Evolutionary conservation across 2,797 vertebrate species (phyloP).

Genomic region (Antennarius maculatus): DNA sequence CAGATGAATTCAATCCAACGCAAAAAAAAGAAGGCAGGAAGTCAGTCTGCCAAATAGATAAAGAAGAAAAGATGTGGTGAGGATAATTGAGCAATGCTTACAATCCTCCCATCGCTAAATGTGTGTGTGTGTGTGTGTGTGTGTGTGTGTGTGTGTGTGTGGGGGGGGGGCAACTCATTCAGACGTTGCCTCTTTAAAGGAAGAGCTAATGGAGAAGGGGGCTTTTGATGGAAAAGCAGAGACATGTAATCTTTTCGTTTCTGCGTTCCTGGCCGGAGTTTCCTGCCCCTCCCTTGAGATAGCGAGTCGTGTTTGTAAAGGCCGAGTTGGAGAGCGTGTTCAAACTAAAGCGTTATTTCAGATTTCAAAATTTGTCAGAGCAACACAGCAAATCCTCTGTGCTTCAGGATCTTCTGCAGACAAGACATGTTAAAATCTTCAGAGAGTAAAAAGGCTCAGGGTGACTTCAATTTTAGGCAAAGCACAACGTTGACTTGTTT

Average conservation of each 20-base stretch:
- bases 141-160: not conserved
- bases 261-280: conserved; percentile 64
- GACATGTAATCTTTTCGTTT: conserved; percentile 73
- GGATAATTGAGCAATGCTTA: conserved; percentile 33
- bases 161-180: conserved; percentile 43
- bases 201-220: conserved; percentile 47
- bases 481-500: conserved; percentile 16
- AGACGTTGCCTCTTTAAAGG: conserved; percentile 50
- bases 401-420: conserved; percentile 33
- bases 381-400: conserved; percentile 22
- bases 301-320: conserved; percentile 58
- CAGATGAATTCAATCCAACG: conserved; percentile 17
- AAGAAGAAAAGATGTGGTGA: not conserved
- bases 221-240: conserved; percentile 67
- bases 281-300: conserved; percentile 45
- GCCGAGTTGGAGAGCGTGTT: conserved; percentile 58
- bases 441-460: not conserved
- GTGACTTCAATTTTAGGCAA: conserved; percentile 38
- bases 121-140: no score
- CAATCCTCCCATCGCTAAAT: conserved; percentile 39
- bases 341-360: conserved; percentile 57
- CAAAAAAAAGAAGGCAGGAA: conserved; percentile 16
- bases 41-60: conserved; percentile 19
- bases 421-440: conserved; percentile 1
- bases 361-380: conserved; percentile 34